Conservation (phyloP, 2,888 invertebrate species). For the Leptinotarsa haldemani region DNA sequence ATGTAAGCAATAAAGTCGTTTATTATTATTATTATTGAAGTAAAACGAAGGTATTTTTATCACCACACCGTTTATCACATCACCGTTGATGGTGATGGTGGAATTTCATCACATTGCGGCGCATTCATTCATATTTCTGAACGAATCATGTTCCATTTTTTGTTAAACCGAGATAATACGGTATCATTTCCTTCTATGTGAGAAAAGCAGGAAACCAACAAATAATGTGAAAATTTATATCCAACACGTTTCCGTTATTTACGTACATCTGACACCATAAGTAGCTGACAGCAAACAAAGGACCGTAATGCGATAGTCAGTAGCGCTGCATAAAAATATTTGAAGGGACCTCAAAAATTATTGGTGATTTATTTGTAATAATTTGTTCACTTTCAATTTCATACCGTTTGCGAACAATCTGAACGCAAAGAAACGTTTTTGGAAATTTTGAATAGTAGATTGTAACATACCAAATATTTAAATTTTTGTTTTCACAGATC, state of each 20-base stretch:
- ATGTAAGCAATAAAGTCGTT: too few species aligned
- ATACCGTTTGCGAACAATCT: too few species aligned
- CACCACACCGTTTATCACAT: too few species aligned
- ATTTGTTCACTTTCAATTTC: too few species aligned
- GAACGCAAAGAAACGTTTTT: too few species aligned
- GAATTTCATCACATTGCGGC: not conserved
- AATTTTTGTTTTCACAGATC: too few species aligned
- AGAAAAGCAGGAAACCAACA: conserved; percentile 28
- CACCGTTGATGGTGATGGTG: not conserved
- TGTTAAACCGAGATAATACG: conserved; percentile 21
- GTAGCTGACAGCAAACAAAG: conserved; percentile 37
- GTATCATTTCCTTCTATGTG: conserved; percentile 29
- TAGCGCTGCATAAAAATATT: not conserved
- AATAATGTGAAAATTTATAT: conserved; percentile 36
- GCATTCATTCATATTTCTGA: not conserved
- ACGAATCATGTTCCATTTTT: conserved; percentile 8
- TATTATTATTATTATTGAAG: too few species aligned
- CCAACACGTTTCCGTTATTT: conserved; percentile 32
- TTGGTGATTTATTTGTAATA: too few species aligned
- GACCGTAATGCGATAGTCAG: conserved; percentile 26
- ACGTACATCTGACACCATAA: conserved; percentile 38
- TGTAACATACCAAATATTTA: too few species aligned
- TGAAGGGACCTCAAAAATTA: not conserved
- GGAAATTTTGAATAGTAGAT: too few species aligned
- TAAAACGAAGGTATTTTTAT: not conserved